A percentile compares a stretch with the other conserved stretches of the same genome.
Evolutionary conservation across 2,888 invertebrate species (phyloP).

Genomic region (Drosophila nigricruria): DNA sequence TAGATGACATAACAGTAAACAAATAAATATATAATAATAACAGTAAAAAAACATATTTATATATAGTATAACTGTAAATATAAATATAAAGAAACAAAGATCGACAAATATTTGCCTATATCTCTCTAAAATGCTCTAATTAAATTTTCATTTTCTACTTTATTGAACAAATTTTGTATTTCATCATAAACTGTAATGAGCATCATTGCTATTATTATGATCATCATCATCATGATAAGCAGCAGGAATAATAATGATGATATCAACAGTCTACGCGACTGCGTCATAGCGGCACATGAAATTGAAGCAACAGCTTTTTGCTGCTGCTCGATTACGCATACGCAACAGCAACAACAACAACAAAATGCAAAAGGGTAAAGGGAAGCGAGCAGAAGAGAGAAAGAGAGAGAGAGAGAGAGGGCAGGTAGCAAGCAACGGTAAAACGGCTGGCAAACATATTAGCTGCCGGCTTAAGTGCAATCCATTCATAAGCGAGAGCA

Average conservation of each 20-base stretch:
- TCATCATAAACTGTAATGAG: constrained; percentile 9
- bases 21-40: not conserved
- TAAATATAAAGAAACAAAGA: not conserved
- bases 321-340: constrained; percentile 59
- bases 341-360: constrained; percentile 10
- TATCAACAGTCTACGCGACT: constrained; percentile 34
- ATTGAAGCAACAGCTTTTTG: constrained; percentile 53
- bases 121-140: not conserved
- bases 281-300: constrained; percentile 38
- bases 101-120: not conserved
- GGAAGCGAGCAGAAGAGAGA: not conserved
- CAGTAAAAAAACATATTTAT: too few species aligned
- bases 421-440: constrained; percentile 53
- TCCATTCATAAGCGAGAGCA: constrained; percentile 54
- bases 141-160: not conserved
- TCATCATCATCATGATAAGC: constrained; percentile 1
- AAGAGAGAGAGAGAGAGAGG: constrained; percentile 1
- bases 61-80: not conserved
- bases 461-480: constrained; percentile 71
- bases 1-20: not conserved
- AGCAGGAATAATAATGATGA: constrained; percentile 28
- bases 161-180: not conserved
- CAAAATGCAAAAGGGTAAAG: constrained; percentile 14
- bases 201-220: constrained; percentile 13
- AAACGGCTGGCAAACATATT: constrained; percentile 56